Evolutionary conservation across 2,797 vertebrate genomes (phyloP), one percentile per base, ranked within the genome.

Genomic region (Onychomys torridus): DNA sequence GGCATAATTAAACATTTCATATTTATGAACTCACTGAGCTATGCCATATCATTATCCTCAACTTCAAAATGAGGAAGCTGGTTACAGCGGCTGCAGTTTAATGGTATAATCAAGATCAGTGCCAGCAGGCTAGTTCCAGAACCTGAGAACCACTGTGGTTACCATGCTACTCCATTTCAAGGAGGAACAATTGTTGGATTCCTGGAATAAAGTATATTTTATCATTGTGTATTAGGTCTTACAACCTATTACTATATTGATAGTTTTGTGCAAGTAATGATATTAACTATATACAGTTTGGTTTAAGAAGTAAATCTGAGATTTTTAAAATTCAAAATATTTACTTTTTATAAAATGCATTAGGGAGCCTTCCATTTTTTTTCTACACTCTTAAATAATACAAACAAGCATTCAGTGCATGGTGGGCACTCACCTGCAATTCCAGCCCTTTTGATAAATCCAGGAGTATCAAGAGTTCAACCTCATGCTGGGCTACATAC

Each of bases 1-100:
- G 14, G 49, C 11, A 92, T 88, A 93, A 85, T 85, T 96, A 94
- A 97, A 84, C 11, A 46, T 84, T 92, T 95, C 76, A n/a, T 43
- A 37, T 69, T 40, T 91, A 84, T 92, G 25, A 95, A 85, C 86
- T 90, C 69, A 95, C 9, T 89, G 67, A 96, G 25, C 19, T 93
- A 91, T 73, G 57, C 57, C 55, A 49, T 78, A 87, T 94, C 77
- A 91, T 94, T 89, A 89, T 81, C n/a, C 29, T 25, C 76, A 67
- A 85, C 59, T 92, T 95, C 63, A 69, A 86, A 95, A 92, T 37
- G n/a, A 96, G 63, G 49, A 91, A 89, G 12, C 76, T 90, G 25
- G n/a, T 69, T 77, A 63, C 17, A 67, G 65, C 29, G 3, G 27
- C 67, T 52, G 96, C 65, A 92, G 27, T 93, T 63, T 81, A 89